Evolutionary conservation across 2,113 vertebrate genomes (phyloP), one percentile per base, ranked within the genome.

Genomic region (Eudyptes chrysolophus): DNA sequence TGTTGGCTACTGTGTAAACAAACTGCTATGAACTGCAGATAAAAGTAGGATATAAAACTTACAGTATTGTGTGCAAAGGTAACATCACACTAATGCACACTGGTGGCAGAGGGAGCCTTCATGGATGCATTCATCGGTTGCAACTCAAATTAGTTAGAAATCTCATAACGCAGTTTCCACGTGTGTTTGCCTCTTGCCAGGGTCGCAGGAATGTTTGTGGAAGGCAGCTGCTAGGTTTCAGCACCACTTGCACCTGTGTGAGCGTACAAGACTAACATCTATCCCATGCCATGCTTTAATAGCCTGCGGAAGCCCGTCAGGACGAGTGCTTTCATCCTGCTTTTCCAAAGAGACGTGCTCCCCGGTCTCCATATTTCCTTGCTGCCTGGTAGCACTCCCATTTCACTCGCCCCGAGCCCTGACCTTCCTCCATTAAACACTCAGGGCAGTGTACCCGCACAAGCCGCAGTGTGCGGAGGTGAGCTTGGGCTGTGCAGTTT

Each of bases 401-500:
- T 66, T 51, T 66, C 32, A 21, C 29, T 57, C 29, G 2, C 36
- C 34, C 36, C 3, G 7, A 62, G 24, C 61, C 61, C 48, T 11
- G 24, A 54, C 25, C 44, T 46, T 51, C 29, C 51, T 52, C 40
- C 61, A 13, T 26, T 27, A n/a, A 75, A 24, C 40, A 16, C n/a
- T 40, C 44, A 11, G 29, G 64, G 19, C 27, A 79, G 14, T 4
- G 5, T 36, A 13, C 32, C 32, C 6, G 9, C 2, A 3, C 3
- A 1, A 64, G 44, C 8, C 0, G 0, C 3, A 3, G 10, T 29
- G 30, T 30, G 64, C 12, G 9, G 21, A 21, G 25, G 34, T 34
- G 81, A 77, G 44, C 21, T 60, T 11, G 32, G 24, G 51, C 49
- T 78, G 34, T 40, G 49, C 25, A 12, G 44, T 66, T 16, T 44